A percentile compares a stretch with the other conserved stretches of the same genome.
phyloP scores from a whole-genome alignment of 1,140 invertebrate species.

The Cepaea nemoralis region DNA sequence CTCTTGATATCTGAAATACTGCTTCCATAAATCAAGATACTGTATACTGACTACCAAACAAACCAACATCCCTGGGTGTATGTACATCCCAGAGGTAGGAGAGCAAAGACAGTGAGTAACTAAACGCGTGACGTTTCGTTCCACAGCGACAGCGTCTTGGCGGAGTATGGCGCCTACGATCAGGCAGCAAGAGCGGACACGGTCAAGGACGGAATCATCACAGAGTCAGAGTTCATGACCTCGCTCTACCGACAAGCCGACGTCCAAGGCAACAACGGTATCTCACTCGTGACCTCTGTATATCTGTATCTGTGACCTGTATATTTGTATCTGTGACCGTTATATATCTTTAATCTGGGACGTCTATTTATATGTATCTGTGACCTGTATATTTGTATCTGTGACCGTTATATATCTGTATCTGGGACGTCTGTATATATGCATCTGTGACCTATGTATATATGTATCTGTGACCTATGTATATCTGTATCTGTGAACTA shows the following conservation, averaged over 20 bases:
- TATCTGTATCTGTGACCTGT: background rate
- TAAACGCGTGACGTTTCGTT: background rate
- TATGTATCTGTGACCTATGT: too few species aligned
- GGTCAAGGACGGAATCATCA: slow-evolving; percentile 11
- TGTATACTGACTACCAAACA: too few species aligned
- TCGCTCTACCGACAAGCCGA: slow-evolving; percentile 25
- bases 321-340: too few species aligned
- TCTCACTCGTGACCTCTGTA: background rate
- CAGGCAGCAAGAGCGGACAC: slow-evolving; percentile 21
- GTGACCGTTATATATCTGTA: too few species aligned
- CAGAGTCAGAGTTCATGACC: background rate
- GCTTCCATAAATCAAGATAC: too few species aligned
- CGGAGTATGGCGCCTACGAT: background rate
- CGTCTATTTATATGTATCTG: background rate
- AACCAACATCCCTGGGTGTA: too few species aligned
- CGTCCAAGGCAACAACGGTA: slow-evolving; percentile 18
- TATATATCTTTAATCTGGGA: too few species aligned
- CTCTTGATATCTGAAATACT: too few species aligned
- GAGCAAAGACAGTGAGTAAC: too few species aligned
- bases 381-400: background rate
- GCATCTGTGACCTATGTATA: background rate
- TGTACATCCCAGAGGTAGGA: too few species aligned
- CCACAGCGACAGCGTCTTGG: background rate
- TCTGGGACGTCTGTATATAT: background rate
- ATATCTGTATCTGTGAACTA: background rate